Evolutionary conservation across 2,888 invertebrate species (phyloP).

Genomic region (Oscheius sp.): DNA sequence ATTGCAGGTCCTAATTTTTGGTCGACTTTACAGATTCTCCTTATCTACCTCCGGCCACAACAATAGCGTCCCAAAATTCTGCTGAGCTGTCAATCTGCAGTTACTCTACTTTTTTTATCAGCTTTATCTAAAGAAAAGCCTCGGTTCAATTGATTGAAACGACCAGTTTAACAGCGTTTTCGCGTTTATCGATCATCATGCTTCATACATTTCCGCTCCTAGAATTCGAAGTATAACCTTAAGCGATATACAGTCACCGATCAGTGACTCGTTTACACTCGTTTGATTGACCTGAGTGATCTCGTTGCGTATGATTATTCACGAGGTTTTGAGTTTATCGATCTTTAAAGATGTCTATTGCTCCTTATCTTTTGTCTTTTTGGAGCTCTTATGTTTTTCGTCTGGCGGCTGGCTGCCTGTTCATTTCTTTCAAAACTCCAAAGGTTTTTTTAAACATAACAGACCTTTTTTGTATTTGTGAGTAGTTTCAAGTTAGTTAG

Average conservation of each 20-base stretch:
- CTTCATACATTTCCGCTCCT: neutral
- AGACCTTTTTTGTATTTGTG: no score
- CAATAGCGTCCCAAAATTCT: neutral
- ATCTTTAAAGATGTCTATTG: neutral
- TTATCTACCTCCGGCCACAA: no score
- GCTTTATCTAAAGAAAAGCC: neutral
- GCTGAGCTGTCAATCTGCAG: conserved; percentile 2
- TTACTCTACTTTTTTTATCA: neutral
- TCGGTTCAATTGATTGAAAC: neutral
- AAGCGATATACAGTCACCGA: no score
- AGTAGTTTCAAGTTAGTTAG: no score
- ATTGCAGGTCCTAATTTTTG: no score
- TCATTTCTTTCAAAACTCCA: no score
- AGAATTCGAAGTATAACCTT: neutral
- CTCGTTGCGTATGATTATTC: neutral
- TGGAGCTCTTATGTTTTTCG: no score
- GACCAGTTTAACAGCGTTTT: neutral
- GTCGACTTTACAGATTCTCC: no score
- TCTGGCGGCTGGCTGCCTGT: no score
- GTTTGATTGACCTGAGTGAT: neutral
- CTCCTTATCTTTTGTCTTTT: no score
- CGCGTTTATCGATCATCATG: neutral
- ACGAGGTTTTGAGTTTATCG: neutral
- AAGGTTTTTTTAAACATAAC: no score
- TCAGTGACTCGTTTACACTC: neutral